Conservation (phyloP, 2,888 invertebrate species). For the Scelioninae gen. 1 region DNA sequence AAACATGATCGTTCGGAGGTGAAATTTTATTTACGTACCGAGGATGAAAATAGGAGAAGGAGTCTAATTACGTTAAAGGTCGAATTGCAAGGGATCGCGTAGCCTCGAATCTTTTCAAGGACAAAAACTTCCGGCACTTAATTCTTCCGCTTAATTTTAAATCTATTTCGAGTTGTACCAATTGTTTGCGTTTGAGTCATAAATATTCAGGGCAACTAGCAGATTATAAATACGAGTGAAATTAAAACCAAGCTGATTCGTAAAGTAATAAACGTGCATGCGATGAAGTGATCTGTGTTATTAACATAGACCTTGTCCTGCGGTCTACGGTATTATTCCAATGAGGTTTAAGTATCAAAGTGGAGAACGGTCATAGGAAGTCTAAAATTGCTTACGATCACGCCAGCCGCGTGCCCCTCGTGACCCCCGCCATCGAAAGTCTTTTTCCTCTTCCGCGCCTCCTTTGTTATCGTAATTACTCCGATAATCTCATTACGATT, state of each 20-base stretch:
- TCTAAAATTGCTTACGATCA: constrained; percentile 80
- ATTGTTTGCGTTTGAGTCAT: constrained; percentile 55
- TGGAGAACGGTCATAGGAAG: constrained; percentile 61
- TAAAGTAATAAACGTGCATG: constrained; percentile 79
- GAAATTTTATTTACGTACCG: constrained; percentile 33
- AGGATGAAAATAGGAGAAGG: no score
- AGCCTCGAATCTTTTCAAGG: constrained; percentile 61
- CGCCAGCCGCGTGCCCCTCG: no score
- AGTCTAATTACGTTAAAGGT: constrained; percentile 59
- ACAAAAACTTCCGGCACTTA: constrained; percentile 58
- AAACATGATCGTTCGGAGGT: no score
- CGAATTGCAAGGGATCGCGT: constrained; percentile 40
- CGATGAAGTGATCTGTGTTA: constrained; percentile 81
- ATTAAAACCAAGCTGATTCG: constrained; percentile 60
- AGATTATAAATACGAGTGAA: constrained; percentile 63
- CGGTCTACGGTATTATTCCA: constrained; percentile 74
- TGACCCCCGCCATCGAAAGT: no score
- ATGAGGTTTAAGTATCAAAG: constrained; percentile 67
- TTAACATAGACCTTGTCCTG: constrained; percentile 83
- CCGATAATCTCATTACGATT: constrained; percentile 54
- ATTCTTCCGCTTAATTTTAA: constrained; percentile 61
- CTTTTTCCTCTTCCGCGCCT: constrained; percentile 39
- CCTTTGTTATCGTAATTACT: constrained; percentile 55
- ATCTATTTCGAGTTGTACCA: constrained; percentile 64
- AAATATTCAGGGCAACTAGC: constrained; percentile 59